Percentiles rank a stretch among this genome's conserved stretches.
Evolutionary conservation across 2,797 vertebrate species (phyloP).

Genomic region (Falco peregrinus): DNA sequence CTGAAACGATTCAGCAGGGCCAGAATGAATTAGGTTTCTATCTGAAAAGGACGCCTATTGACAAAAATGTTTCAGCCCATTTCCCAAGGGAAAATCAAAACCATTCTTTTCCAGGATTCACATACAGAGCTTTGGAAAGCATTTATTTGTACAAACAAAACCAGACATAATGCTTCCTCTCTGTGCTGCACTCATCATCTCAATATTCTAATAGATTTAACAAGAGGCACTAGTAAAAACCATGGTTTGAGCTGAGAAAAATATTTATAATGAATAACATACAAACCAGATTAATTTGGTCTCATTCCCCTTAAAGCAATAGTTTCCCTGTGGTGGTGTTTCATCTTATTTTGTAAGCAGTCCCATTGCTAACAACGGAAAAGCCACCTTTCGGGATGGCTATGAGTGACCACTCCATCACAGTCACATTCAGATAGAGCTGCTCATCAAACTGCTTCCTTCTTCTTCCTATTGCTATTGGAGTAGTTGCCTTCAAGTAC

Average conservation of each 20-base stretch:
- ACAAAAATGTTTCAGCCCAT: conserved; percentile 30
- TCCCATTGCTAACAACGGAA: neutral
- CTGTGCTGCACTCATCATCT: conserved; percentile 15
- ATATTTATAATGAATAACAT: neutral
- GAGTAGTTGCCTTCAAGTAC: neutral
- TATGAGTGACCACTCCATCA: neutral
- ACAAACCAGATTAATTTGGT: neutral
- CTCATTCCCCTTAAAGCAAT: neutral
- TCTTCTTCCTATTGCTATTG: neutral
- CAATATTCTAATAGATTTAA: neutral
- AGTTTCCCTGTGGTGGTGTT: neutral
- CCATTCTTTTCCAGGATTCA: conserved; percentile 24
- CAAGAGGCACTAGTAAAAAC: neutral
- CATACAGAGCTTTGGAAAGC: conserved; percentile 20
- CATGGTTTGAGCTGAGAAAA: neutral
- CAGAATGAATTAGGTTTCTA: conserved; percentile 38
- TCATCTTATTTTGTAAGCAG: neutral
- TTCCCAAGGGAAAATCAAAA: conserved; percentile 64
- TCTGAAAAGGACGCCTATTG: conserved; percentile 27
- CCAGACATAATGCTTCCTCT: neutral
- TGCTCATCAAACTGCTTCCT: neutral
- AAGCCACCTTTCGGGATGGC: neutral
- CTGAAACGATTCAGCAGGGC: conserved; percentile 18
- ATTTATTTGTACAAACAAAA: conserved; percentile 9
- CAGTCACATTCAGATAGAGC: neutral